Percentiles rank a stretch among this genome's conserved stretches.
These are phyloP conservation scores for Montifringilla adamsi DNA, from an alignment of 2,113 vertebrate species.

Conservation along the genomic window DNA sequence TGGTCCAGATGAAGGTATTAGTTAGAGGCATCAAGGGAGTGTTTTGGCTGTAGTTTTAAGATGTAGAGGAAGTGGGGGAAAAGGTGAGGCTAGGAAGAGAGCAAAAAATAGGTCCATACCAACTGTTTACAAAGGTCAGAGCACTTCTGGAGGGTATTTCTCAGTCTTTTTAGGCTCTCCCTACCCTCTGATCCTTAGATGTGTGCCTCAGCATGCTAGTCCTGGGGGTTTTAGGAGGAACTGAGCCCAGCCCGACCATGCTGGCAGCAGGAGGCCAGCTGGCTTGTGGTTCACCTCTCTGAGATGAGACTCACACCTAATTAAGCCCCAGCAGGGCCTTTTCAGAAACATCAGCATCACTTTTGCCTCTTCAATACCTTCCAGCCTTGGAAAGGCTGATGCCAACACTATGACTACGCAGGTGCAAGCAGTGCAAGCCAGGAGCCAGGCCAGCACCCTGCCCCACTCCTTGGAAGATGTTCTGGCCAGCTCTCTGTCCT, in stretches of 20 bases:
- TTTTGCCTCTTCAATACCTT: background rate
- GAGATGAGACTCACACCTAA: background rate
- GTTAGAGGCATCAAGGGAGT: background rate
- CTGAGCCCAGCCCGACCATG: background rate
- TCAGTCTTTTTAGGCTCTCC: background rate
- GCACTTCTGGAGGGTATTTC: background rate
- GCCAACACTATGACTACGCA: background rate
- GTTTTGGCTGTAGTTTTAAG: background rate
- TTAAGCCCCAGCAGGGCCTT: background rate
- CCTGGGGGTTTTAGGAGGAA: background rate
- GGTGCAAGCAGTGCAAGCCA: background rate
- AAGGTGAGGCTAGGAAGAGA: background rate
- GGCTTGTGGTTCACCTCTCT: background rate
- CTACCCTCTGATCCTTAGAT: background rate
- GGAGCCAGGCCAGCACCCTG: background rate
- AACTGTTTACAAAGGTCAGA: background rate
- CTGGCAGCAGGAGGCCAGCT: background rate
- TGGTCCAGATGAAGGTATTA: background rate
- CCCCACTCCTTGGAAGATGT: background rate
- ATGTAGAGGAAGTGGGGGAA: background rate
- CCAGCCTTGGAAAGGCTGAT: background rate
- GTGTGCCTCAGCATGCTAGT: background rate
- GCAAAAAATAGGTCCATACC: background rate
- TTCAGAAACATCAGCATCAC: background rate
- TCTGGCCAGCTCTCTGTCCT: background rate